Evolutionary conservation across 2,113 vertebrate species (phyloP), one percentile per base, ranked within the genome.

Genomic region (Erinaceus europaeus): DNA sequence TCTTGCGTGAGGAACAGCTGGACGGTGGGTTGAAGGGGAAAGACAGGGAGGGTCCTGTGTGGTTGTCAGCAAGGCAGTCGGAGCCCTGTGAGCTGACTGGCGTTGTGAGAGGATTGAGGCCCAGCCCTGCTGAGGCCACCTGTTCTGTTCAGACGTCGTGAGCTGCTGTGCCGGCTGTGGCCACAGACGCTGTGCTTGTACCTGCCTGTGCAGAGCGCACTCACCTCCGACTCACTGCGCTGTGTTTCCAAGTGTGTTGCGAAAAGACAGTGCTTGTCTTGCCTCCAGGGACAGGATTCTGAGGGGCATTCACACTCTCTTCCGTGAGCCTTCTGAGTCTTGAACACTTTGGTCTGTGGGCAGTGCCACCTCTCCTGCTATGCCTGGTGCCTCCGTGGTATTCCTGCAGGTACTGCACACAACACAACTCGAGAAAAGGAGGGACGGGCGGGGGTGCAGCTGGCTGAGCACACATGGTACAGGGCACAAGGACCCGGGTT

Each of bases 91-190:
- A 27, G n/a, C 2, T 1, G 4, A 46, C 9, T 15, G 46, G 6
- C n/a, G 44, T 62, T 52, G 42, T 32, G 6, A 21, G n/a, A 62
- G 38, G 29, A 32, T 2, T 7, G 14, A 36, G 73, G 29, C 50
- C 29, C 32, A 38, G 12, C 25, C 17, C 36, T 38, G 57, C 61
- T 42, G 9, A 2, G 9, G 59, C 4, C 4, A 3, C 50, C 53
- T 12, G 59, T 27, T 34, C 40, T 4, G n/a, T n/a, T n/a, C n/a
- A n/a, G n/a, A n/a, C n/a, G 18, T 0, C 17, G 10, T 0, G 6
- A n/a, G 29, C 23, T 20, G 50, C 44, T 3, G 1, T 6, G 65
- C 25, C 3, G 67, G 34, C 1, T 18, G 25, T 52, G 53, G 17
- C 15, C 40, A n/a, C 13, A 13, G 78, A 21, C 10, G 4, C 55